Percentiles rank a stretch among this genome's conserved stretches.
Conservation (phyloP, 2,797 vertebrate genomes). For the Propithecus perrieri region DNA sequence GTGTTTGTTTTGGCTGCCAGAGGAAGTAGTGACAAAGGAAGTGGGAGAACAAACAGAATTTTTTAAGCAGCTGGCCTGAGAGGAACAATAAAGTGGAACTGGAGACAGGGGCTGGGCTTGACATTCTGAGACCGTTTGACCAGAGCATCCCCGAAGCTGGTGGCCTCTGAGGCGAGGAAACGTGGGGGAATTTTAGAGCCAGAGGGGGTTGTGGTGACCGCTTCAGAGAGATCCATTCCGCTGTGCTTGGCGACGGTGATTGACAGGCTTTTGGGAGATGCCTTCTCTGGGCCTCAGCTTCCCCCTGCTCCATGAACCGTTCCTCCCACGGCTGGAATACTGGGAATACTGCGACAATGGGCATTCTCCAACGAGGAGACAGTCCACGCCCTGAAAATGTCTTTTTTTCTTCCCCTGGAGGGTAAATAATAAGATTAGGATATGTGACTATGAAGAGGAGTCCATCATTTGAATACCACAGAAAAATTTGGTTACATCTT, state of each 20-base stretch:
- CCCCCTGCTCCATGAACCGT: neutral
- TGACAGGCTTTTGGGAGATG: neutral
- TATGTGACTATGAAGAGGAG: neutral
- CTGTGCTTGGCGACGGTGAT: neutral
- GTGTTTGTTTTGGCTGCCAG: conserved; percentile 70
- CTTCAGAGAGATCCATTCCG: too few relatives aligned
- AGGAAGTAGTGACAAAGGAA: conserved; percentile 73
- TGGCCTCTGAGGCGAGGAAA: neutral
- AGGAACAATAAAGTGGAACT: conserved; percentile 58
- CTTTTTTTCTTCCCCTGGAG: neutral
- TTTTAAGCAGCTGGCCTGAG: conserved; percentile 50
- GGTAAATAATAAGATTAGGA: neutral
- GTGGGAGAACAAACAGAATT: conserved; percentile 50
- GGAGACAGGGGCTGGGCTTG: neutral
- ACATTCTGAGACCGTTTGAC: neutral
- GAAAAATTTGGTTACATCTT: neutral
- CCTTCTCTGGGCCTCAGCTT: neutral
- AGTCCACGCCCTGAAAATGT: neutral
- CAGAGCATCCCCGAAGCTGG: neutral
- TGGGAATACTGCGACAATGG: neutral
- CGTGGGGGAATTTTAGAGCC: neutral
- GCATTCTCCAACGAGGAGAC: neutral
- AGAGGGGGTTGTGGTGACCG: neutral
- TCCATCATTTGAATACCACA: neutral
- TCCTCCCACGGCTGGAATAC: too few relatives aligned